A percentile compares a stretch with the other conserved stretches of the same genome.
phyloP scores from a whole-genome alignment of 2,888 invertebrate genomes.

The Archips xylosteana region DNA sequence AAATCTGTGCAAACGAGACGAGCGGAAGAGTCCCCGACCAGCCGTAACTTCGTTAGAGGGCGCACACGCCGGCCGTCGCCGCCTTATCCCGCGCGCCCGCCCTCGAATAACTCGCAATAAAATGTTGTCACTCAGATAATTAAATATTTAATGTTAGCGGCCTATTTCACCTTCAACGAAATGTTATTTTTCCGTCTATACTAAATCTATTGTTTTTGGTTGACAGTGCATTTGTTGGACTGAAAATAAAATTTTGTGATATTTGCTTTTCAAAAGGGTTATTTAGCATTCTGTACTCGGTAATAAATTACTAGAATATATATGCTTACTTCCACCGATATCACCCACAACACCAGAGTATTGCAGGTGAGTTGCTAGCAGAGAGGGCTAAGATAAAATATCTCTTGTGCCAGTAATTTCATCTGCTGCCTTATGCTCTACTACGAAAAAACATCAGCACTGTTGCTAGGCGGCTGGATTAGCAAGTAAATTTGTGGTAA shows the following conservation, averaged over 20 bases:
- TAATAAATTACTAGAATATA: no score
- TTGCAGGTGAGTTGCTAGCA: no score
- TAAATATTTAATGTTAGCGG: conserved; percentile 42
- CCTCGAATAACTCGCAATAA: conserved; percentile 54
- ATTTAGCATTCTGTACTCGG: not conserved
- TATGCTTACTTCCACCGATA: no score
- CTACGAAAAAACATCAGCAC: no score
- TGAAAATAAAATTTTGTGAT: not conserved
- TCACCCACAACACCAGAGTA: no score
- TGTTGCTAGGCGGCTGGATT: no score
- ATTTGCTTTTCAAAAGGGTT: not conserved
- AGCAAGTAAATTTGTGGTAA: no score
- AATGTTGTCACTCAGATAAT: conserved; percentile 53
- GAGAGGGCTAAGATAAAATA: no score
- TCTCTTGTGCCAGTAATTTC: no score
- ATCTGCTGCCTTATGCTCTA: no score
- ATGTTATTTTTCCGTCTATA: not conserved
- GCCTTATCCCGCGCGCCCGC: conserved; percentile 37
- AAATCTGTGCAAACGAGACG: conserved; percentile 64
- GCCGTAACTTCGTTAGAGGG: conserved; percentile 66
- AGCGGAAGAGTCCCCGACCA: conserved; percentile 62
- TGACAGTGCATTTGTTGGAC: not conserved
- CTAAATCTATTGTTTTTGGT: not conserved
- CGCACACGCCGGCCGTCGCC: conserved; percentile 51
- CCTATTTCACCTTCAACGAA: conserved; percentile 5